phyloP scores from a whole-genome alignment of 2,113 vertebrate species.

The Gambusia holbrooki region DNA sequence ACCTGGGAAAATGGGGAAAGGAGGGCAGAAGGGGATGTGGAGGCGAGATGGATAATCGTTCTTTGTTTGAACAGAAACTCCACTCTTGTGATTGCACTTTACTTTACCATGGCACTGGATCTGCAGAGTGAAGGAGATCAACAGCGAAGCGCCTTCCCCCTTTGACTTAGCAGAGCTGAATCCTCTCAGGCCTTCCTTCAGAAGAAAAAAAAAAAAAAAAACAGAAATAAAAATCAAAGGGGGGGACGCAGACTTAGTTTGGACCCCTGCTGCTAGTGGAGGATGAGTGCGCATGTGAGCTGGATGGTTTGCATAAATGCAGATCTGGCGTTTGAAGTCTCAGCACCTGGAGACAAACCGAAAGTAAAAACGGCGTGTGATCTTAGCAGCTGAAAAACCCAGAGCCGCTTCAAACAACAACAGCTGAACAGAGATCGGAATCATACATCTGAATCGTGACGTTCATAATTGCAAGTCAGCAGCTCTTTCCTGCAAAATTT shows the following conservation, averaged over 20 bases:
- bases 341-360: neutral
- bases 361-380: neutral
- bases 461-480: slow-evolving; percentile 7
- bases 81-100: slow-evolving; percentile 34
- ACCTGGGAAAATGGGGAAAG: slow-evolving; percentile 56
- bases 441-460: neutral
- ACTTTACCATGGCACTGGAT: slow-evolving; percentile 18
- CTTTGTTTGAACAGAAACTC: slow-evolving; percentile 54
- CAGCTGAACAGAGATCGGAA: slow-evolving; percentile 5
- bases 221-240: slow-evolving; percentile 87
- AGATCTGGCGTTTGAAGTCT: slow-evolving; percentile 24
- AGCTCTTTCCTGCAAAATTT: neutral
- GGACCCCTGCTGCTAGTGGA: slow-evolving; percentile 86
- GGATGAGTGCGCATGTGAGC: slow-evolving; percentile 52
- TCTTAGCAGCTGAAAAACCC: neutral
- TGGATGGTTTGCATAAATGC: slow-evolving; percentile 50
- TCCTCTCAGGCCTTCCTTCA: slow-evolving; percentile 83
- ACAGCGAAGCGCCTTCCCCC: slow-evolving; percentile 58
- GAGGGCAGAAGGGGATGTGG: slow-evolving; percentile 23
- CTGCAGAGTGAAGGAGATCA: slow-evolving; percentile 17
- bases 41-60: slow-evolving; percentile 58
- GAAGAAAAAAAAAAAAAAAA: slow-evolving; percentile 52
- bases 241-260: slow-evolving; percentile 90
- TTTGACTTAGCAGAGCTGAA: slow-evolving; percentile 89
- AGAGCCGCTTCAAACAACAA: slow-evolving; percentile 12